A percentile compares a stretch with the other conserved stretches of the same genome.
Conservation (phyloP, 2,888 invertebrate genomes). For the Lymantria dispar region DNA sequence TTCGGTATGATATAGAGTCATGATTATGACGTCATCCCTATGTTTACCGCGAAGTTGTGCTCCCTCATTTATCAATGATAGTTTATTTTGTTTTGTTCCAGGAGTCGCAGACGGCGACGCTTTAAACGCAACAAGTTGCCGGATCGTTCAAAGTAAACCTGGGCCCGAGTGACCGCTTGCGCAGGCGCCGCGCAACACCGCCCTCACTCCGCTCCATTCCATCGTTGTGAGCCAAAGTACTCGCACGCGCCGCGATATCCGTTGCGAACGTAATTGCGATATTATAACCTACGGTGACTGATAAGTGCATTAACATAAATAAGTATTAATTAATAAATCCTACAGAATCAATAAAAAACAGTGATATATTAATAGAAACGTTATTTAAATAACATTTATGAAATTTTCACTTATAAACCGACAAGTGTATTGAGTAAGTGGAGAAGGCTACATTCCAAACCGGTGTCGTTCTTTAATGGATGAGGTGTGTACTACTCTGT, state of each 20-base stretch:
- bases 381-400: conserved; percentile 24
- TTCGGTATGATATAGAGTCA: not conserved
- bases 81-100: conserved; percentile 30
- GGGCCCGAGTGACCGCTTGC: conserved; percentile 48
- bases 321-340: conserved; percentile 31
- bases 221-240: conserved; percentile 47
- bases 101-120: conserved; percentile 34
- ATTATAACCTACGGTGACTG: conserved; percentile 32
- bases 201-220: conserved; percentile 48
- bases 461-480: conserved; percentile 79
- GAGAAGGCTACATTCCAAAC: conserved; percentile 79
- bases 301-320: conserved; percentile 42
- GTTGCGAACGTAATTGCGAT: conserved; percentile 21
- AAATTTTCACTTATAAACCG: conserved; percentile 50
- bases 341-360: conserved; percentile 38
- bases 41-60: conserved; percentile 3
- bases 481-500: conserved; percentile 73
- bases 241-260: conserved; percentile 44
- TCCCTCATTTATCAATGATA: not conserved
- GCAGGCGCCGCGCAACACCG: conserved; percentile 42
- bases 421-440: conserved; percentile 70
- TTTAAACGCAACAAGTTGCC: conserved; percentile 32
- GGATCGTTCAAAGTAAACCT: conserved; percentile 58
- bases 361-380: conserved; percentile 37
- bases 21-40: conserved; percentile 4